These are phyloP conservation scores for Hyperoodon ampullatus DNA, from an alignment of 2,113 vertebrate genomes.

Conservation along the genomic window DNA sequence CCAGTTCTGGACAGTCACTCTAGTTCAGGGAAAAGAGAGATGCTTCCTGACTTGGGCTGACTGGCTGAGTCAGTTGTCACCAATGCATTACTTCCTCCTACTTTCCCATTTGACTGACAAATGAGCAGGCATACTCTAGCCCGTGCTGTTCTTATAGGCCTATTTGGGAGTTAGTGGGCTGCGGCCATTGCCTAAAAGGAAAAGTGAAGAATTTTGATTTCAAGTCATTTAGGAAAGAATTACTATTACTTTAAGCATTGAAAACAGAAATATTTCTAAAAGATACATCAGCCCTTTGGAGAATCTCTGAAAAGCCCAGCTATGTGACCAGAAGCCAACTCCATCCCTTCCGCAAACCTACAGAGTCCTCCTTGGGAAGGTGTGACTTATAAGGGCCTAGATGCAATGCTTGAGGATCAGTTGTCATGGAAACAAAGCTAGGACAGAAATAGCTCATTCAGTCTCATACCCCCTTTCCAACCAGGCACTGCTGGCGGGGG, in stretches of 20 bases:
- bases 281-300: neutral
- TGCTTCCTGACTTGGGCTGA: neutral
- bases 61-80: neutral
- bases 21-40: neutral
- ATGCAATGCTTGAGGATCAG: neutral
- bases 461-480: neutral
- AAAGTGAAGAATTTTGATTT: conserved; percentile 21
- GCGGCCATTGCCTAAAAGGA: neutral
- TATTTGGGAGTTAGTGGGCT: neutral
- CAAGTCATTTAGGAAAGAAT: conserved; percentile 10
- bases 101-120: conserved; percentile 5
- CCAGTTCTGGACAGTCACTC: neutral
- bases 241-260: neutral
- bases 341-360: neutral
- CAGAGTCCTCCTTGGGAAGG: neutral
- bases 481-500: neutral
- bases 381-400: neutral
- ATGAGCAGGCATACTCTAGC: neutral
- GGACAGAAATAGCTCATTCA: neutral
- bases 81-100: neutral
- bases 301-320: conserved; percentile 19
- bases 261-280: neutral
- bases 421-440: conserved; percentile 45
- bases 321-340: neutral
- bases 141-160: neutral